Evolutionary conservation across 1,140 invertebrate genomes (phyloP).

Genomic region (Trigoniulus corallinus): DNA sequence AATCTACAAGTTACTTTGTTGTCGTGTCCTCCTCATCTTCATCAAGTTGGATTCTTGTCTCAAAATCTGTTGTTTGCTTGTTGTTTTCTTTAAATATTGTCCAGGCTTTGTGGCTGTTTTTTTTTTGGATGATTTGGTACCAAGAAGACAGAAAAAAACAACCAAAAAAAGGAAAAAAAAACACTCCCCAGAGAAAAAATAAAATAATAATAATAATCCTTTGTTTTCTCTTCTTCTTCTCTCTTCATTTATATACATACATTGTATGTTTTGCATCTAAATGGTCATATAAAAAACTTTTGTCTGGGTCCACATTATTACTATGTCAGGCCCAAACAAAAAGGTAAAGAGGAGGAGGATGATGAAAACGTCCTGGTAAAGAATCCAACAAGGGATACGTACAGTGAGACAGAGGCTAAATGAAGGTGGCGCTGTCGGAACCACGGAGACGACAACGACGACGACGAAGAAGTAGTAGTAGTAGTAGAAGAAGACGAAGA

Average conservation of each 20-base stretch:
- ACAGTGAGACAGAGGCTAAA: slow-evolving; percentile 3
- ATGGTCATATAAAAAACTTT: not conserved
- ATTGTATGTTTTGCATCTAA: not conserved
- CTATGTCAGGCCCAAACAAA: slow-evolving; percentile 6
- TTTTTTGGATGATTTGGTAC: no score
- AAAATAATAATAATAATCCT: no score
- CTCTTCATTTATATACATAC: not conserved
- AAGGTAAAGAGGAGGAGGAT: slow-evolving; percentile 12
- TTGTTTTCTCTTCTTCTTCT: no score
- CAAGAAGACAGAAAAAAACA: no score
- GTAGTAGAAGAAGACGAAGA: slow-evolving; percentile 10
- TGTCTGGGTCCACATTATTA: not conserved
- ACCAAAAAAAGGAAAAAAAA: no score
- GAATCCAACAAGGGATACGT: not conserved
- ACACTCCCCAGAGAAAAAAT: no score
- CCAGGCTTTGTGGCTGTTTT: no score
- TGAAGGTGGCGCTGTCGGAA: slow-evolving; percentile 10
- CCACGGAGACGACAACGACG: slow-evolving; percentile 12
- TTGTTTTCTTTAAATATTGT: no score
- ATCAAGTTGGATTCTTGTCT: no score
- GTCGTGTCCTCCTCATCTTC: no score
- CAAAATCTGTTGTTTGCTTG: no score
- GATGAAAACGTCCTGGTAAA: slow-evolving; percentile 3
- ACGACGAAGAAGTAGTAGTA: slow-evolving; percentile 12
- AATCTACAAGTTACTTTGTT: no score